Evolutionary conservation across 2,888 invertebrate species (phyloP).

Genomic region (Heteropelma amictum): DNA sequence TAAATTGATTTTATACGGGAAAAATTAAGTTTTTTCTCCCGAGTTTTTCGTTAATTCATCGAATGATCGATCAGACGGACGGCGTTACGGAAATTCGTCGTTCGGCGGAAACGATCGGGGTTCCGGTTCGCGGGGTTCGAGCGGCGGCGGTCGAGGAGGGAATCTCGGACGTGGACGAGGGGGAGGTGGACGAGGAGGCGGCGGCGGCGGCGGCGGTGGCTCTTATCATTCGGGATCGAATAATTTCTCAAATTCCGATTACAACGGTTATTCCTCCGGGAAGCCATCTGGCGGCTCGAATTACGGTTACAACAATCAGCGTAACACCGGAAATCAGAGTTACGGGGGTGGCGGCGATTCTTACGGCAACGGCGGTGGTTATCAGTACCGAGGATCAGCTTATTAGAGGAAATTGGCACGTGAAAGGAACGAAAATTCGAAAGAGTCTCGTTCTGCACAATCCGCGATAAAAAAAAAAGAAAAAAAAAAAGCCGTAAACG

Average conservation of each 20-base stretch:
- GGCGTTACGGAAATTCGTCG: conserved; percentile 62
- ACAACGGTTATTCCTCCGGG: conserved; percentile 63
- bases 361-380: conserved; percentile 66
- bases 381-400: conserved; percentile 67
- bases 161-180: conserved; percentile 61
- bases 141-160: conserved; percentile 50
- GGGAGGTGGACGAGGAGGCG: conserved; percentile 56
- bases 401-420: conserved; percentile 58
- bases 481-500: too few relatives aligned
- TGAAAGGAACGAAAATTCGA: conserved; percentile 8
- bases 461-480: conserved; percentile 49
- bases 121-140: conserved; percentile 46
- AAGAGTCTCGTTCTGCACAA: conserved; percentile 32
- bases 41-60: neutral
- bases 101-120: conserved; percentile 53
- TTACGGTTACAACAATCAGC: conserved; percentile 68
- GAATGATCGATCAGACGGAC: conserved; percentile 57
- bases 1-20: too few relatives aligned
- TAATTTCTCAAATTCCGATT: conserved; percentile 65
- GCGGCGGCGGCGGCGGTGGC: conserved; percentile 60
- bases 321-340: conserved; percentile 61
- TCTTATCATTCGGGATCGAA: conserved; percentile 64
- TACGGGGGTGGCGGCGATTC: conserved; percentile 63
- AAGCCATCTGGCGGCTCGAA: conserved; percentile 63
- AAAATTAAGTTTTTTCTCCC: neutral